Evolutionary conservation across 2,888 invertebrate species (phyloP).

Genomic region (Chirona hameri): DNA sequence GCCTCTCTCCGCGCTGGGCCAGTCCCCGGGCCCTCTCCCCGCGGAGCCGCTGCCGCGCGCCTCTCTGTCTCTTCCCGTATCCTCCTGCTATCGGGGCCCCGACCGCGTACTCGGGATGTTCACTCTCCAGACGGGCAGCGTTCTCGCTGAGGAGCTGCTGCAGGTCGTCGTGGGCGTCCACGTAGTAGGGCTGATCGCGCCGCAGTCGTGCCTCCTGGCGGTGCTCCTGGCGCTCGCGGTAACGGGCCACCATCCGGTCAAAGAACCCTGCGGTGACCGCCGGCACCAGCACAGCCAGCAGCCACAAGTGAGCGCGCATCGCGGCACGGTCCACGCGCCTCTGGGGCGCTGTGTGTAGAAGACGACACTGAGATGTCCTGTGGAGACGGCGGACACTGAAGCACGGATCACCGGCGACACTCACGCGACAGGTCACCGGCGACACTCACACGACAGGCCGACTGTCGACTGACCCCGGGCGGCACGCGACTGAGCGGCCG

Average conservation of each 20-base stretch:
- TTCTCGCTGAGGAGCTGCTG: not conserved
- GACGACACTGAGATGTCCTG: no score
- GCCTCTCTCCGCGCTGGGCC: no score
- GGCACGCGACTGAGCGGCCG: no score
- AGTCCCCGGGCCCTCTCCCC: no score
- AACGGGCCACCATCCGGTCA: not conserved
- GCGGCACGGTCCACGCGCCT: not conserved
- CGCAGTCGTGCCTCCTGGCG: no score
- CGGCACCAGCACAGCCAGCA: not conserved
- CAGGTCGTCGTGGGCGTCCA: not conserved
- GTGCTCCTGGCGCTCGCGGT: not conserved
- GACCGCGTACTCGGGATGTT: not conserved
- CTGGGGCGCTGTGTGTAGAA: not conserved
- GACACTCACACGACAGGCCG: no score
- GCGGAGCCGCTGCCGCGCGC: no score
- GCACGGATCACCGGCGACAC: not conserved
- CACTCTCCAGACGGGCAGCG: not conserved
- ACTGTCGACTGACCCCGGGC: no score
- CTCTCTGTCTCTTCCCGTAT: no score
- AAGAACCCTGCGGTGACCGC: not conserved
- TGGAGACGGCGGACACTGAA: not conserved
- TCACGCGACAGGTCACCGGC: no score
- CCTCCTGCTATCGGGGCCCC: not conserved
- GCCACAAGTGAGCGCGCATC: not conserved
- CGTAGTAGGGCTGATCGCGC: not conserved